Conservation (phyloP, 1,140 invertebrate genomes). For the Metaphire vulgaris region DNA sequence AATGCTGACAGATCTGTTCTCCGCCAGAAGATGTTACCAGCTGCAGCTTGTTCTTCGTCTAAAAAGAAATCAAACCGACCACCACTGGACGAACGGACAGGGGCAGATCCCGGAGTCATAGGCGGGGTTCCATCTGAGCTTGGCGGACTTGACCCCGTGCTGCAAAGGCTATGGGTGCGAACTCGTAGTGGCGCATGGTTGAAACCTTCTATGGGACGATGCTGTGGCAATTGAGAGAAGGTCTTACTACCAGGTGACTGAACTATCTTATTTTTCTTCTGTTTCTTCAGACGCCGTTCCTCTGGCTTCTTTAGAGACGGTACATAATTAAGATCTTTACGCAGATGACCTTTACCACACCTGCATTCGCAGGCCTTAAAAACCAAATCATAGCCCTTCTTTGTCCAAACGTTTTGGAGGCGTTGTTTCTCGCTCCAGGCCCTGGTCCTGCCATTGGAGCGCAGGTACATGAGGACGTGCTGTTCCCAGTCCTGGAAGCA, state of each 20-base stretch:
- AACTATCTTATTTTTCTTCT: slow-evolving; percentile 50
- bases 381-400: slow-evolving; percentile 90
- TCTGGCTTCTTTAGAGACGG: slow-evolving; percentile 57
- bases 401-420: slow-evolving; percentile 91
- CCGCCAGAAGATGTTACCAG: slow-evolving; percentile 55
- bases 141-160: slow-evolving; percentile 41
- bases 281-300: slow-evolving; percentile 49
- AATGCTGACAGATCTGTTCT: slow-evolving; percentile 89
- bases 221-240: slow-evolving; percentile 37
- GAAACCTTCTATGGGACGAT: slow-evolving; percentile 24
- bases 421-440: slow-evolving; percentile 90
- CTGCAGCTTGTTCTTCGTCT: slow-evolving; percentile 54
- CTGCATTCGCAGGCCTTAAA: slow-evolving; percentile 72
- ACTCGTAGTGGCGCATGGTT: slow-evolving; percentile 19
- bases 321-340: slow-evolving; percentile 88
- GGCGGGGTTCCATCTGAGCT: slow-evolving; percentile 37
- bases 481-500: slow-evolving; percentile 92
- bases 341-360: slow-evolving; percentile 79
- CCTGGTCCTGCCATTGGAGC: slow-evolving; percentile 77
- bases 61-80: slow-evolving; percentile 71
- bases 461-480: slow-evolving; percentile 75
- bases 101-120: slow-evolving; percentile 21
- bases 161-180: slow-evolving; percentile 40
- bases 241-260: slow-evolving; percentile 36
- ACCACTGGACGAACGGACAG: slow-evolving; percentile 49